Evolutionary conservation across 1,140 invertebrate genomes (phyloP).

Genomic region (Heliothis virescens): DNA sequence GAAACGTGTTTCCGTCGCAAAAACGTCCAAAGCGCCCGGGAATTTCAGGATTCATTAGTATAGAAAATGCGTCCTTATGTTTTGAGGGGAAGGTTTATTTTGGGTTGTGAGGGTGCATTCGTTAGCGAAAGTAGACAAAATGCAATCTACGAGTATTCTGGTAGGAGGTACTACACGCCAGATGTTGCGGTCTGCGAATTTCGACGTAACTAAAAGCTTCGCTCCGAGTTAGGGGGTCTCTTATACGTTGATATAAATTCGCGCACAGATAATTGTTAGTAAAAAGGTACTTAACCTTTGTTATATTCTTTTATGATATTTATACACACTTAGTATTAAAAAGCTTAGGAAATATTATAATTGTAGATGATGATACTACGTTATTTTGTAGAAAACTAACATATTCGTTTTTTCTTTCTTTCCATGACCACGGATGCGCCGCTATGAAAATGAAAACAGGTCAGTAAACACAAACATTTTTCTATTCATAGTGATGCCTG

Average conservation of each 20-base stretch:
- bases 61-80: conserved; percentile 50
- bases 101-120: conserved; percentile 38
- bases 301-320: conserved; percentile 21
- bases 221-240: conserved; percentile 68
- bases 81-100: conserved; percentile 48
- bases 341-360: neutral
- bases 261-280: conserved; percentile 40
- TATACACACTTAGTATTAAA: neutral
- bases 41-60: conserved; percentile 43
- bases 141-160: conserved; percentile 73
- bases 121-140: conserved; percentile 68
- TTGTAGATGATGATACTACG: neutral
- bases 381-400: conserved; percentile 1
- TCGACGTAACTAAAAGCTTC: conserved; percentile 79
- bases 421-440: conserved; percentile 55
- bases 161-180: conserved; percentile 75
- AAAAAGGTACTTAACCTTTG: conserved; percentile 12
- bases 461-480: conserved; percentile 53
- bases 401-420: conserved; percentile 53
- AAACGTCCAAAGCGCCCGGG: conserved; percentile 66
- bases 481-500: neutral
- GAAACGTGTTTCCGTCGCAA: conserved; percentile 62
- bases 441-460: conserved; percentile 59
- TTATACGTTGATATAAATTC: conserved; percentile 56
- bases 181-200: conserved; percentile 83